These are phyloP conservation scores for Megaceryle maxima DNA, from an alignment of 2,113 vertebrate species.

Conservation along the genomic window DNA sequence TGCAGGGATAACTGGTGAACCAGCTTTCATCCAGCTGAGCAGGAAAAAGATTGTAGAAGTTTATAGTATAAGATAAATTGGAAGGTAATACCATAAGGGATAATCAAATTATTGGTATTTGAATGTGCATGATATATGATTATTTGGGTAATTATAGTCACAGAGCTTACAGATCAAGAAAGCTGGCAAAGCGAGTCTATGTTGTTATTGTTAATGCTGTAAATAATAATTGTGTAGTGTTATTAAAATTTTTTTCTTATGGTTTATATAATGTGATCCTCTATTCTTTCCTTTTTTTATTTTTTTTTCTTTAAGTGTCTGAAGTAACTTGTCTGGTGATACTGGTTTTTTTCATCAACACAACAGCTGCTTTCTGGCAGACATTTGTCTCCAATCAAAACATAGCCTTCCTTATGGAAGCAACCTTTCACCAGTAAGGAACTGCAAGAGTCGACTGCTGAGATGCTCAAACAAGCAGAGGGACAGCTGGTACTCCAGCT, in stretches of 20 bases:
- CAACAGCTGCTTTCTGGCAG: slow-evolving; percentile 65
- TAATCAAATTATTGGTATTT: neutral
- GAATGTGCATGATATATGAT: neutral
- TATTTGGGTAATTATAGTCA: neutral
- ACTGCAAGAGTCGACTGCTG: slow-evolving; percentile 25
- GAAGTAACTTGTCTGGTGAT: slow-evolving; percentile 75
- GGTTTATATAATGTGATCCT: neutral
- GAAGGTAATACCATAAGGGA: neutral
- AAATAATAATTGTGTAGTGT: neutral
- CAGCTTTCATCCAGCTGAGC: slow-evolving; percentile 81
- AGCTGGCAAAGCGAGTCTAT: neutral
- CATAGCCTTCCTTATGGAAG: slow-evolving; percentile 69
- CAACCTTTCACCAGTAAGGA: slow-evolving; percentile 67
- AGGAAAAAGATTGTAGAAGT: neutral
- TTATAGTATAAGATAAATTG: neutral
- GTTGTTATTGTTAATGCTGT: neutral
- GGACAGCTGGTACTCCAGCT: slow-evolving; percentile 66
- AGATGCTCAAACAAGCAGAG: slow-evolving; percentile 37
- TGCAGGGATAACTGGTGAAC: slow-evolving; percentile 79
- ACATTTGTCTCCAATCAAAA: slow-evolving; percentile 71
- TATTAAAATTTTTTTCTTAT: neutral
- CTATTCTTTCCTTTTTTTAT: neutral
- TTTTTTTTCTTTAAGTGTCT: neutral
- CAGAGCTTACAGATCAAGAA: neutral
- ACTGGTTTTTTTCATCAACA: slow-evolving; percentile 72